A percentile compares a stretch with the other conserved stretches of the same genome.
These are phyloP conservation scores for Sicus ferrugineus DNA, from an alignment of 2,888 invertebrate genomes.

Conservation along the genomic window DNA sequence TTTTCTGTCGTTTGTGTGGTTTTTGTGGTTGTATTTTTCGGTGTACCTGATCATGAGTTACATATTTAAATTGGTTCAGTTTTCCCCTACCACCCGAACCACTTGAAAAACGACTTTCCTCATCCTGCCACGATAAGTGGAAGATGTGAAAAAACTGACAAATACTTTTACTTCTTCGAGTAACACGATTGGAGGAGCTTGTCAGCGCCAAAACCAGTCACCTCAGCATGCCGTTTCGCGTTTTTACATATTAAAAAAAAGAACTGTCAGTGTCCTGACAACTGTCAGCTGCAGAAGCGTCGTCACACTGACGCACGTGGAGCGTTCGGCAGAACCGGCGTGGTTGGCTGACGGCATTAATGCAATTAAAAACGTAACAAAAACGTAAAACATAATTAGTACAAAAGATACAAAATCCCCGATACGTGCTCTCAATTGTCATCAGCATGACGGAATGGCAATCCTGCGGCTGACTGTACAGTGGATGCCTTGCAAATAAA, in stretches of 20 bases:
- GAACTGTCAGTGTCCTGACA: too few relatives aligned
- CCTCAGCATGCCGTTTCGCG: too few relatives aligned
- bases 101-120: too few relatives aligned
- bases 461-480: neutral
- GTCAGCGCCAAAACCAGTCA: too few relatives aligned
- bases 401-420: constrained; percentile 20
- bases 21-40: too few relatives aligned
- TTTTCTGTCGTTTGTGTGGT: too few relatives aligned
- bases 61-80: too few relatives aligned
- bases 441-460: neutral
- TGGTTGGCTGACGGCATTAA: too few relatives aligned
- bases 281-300: neutral
- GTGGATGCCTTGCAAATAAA: neutral
- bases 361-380: constrained; percentile 15
- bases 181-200: neutral
- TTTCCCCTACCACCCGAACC: too few relatives aligned
- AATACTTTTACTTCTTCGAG: neutral
- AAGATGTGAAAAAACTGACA: neutral
- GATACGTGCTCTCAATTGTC: constrained; percentile 27
- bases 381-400: constrained; percentile 15
- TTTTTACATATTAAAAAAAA: too few relatives aligned
- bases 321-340: neutral
- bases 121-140: too few relatives aligned
- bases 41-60: too few relatives aligned
- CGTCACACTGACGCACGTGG: neutral